Percentiles rank a stretch among this genome's conserved stretches.
phyloP scores from a whole-genome alignment of 2,888 invertebrate species.

The Mesorhabditis spiculigera region DNA sequence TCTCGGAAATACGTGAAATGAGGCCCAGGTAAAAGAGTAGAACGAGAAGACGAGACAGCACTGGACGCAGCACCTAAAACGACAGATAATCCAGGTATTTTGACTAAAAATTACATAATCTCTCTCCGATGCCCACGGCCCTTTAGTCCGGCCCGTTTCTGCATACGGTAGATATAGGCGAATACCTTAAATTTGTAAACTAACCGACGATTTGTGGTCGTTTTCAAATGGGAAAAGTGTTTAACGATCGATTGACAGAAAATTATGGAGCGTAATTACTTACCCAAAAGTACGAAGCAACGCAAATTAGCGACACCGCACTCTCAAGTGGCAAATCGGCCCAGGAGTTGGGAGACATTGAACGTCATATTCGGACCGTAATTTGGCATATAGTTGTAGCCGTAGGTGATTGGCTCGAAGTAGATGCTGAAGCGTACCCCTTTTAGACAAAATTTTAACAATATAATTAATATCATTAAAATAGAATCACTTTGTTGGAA shows the following conservation, averaged over 20 bases:
- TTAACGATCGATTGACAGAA: too few species aligned
- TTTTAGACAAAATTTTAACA: neutral
- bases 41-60: slow-evolving; percentile 4
- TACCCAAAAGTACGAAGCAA: neutral
- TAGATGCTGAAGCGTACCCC: neutral
- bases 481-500: too few species aligned
- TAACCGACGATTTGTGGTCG: too few species aligned
- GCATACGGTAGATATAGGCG: neutral
- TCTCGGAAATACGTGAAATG: neutral
- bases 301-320: neutral
- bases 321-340: neutral
- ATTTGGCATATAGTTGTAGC: slow-evolving; percentile 2
- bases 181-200: neutral
- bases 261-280: neutral
- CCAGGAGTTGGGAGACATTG: neutral
- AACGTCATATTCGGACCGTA: neutral
- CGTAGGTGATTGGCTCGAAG: slow-evolving; percentile 6
- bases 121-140: neutral
- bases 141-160: neutral
- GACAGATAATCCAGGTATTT: neutral
- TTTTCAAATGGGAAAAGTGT: too few species aligned
- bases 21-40: slow-evolving; percentile 1
- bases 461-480: too few species aligned
- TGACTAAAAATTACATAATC: neutral
- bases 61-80: neutral